Percentiles rank a stretch among this genome's conserved stretches.
phyloP scores from a whole-genome alignment of 1,140 invertebrate genomes.

The Apis cerana region DNA sequence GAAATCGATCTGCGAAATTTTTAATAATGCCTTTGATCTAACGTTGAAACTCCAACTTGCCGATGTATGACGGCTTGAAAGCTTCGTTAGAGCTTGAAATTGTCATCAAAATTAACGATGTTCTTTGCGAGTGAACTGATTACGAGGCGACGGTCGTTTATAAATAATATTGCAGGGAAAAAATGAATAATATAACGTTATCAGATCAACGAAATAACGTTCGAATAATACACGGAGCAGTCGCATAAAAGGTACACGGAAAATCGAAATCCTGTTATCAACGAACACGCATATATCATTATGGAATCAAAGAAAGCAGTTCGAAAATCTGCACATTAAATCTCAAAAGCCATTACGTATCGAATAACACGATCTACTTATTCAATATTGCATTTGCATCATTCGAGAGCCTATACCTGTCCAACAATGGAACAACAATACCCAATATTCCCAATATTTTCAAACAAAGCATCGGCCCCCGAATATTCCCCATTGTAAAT shows the following conservation, averaged over 20 bases:
- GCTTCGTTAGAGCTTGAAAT: not conserved
- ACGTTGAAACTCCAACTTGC: not conserved
- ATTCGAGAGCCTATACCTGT: no score
- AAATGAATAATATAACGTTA: no score
- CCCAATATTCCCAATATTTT: not conserved
- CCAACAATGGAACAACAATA: no score
- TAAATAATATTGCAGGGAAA: no score
- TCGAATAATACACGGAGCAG: no score
- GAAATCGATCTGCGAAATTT: constrained; percentile 43
- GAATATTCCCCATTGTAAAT: not conserved
- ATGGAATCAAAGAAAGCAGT: not conserved
- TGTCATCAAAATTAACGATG: not conserved
- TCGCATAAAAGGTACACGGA: no score
- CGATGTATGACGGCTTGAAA: not conserved
- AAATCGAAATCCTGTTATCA: no score
- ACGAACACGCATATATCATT: not conserved
- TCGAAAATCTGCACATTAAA: not conserved
- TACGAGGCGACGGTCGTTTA: no score
- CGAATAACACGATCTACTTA: not conserved
- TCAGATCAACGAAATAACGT: no score
- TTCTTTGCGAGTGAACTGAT: no score
- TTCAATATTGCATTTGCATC: not conserved
- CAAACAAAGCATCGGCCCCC: not conserved
- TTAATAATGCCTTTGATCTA: not conserved
- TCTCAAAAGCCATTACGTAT: not conserved